phyloP scores from a whole-genome alignment of 2,888 invertebrate genomes.

The Melanostoma mellinum region DNA sequence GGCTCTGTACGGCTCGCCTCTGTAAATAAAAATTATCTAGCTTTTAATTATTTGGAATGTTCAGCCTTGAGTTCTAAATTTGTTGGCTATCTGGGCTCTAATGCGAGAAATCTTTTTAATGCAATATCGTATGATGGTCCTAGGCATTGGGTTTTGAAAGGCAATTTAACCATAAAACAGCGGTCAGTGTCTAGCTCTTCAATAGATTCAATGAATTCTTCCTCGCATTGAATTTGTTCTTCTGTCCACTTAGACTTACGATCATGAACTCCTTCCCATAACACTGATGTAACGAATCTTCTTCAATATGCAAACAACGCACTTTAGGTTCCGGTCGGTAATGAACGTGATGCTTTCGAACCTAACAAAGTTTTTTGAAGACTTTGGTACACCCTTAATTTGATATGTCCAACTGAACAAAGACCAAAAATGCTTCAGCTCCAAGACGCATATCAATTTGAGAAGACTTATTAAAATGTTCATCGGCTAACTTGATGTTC shows the following conservation, averaged over 20 bases:
- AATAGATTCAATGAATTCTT: too few relatives aligned
- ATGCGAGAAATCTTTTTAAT: too few relatives aligned
- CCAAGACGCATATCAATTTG: conserved; percentile 12
- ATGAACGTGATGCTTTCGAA: conserved; percentile 24
- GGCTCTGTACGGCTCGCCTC: too few relatives aligned
- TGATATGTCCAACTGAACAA: conserved; percentile 10
- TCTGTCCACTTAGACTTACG: background rate
- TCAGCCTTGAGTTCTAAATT: too few relatives aligned
- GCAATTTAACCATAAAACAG: too few relatives aligned
- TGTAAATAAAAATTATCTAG: too few relatives aligned
- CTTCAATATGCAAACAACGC: background rate
- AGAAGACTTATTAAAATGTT: conserved; percentile 4
- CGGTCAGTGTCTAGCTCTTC: too few relatives aligned
- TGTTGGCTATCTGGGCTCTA: too few relatives aligned
- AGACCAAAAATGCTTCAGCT: conserved; percentile 24
- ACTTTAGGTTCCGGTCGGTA: background rate
- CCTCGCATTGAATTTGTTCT: background rate
- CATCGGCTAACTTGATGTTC: background rate
- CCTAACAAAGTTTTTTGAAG: conserved; percentile 9
- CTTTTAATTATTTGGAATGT: too few relatives aligned
- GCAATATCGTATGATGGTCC: too few relatives aligned
- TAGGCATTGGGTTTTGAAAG: too few relatives aligned
- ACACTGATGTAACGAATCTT: background rate
- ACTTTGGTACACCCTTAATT: background rate
- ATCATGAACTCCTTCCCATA: conserved; percentile 17